phyloP scores from a whole-genome alignment of 2,113 vertebrate species.

The Jacana jacana region DNA sequence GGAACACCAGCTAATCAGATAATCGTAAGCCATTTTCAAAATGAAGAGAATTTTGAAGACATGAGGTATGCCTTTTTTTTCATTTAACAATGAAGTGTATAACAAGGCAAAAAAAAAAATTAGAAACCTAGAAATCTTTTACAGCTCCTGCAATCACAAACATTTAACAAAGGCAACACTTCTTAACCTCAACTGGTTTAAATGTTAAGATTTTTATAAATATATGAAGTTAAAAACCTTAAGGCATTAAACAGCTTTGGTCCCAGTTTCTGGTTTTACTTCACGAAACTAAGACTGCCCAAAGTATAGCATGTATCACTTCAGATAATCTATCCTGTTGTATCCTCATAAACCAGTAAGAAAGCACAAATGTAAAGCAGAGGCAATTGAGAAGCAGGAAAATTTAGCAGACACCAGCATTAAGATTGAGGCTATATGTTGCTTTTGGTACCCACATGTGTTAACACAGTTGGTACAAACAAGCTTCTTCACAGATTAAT shows the following conservation, averaged over 20 bases:
- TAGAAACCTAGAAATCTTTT: background rate
- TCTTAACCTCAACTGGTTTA: background rate
- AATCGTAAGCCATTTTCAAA: background rate
- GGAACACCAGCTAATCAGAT: background rate
- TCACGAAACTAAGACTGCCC: background rate
- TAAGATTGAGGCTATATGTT: background rate
- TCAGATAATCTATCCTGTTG: background rate
- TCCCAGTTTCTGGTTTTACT: background rate
- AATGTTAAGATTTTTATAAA: background rate
- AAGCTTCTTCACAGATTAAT: background rate
- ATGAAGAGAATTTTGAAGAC: background rate
- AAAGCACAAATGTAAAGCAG: background rate
- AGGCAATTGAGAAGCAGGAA: background rate
- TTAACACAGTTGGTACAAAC: background rate
- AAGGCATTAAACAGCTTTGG: background rate
- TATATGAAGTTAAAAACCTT: background rate
- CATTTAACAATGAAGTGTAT: background rate
- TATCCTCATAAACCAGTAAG: background rate
- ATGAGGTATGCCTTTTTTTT: background rate
- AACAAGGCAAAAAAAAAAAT: background rate
- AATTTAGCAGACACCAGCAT: background rate
- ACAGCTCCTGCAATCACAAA: background rate
- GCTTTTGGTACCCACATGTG: background rate
- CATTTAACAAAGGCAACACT: background rate
- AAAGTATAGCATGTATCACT: background rate